Percentiles rank a stretch among this genome's conserved stretches.
Evolutionary conservation across 2,888 invertebrate genomes (phyloP).

Genomic region (Spodoptera littoralis): DNA sequence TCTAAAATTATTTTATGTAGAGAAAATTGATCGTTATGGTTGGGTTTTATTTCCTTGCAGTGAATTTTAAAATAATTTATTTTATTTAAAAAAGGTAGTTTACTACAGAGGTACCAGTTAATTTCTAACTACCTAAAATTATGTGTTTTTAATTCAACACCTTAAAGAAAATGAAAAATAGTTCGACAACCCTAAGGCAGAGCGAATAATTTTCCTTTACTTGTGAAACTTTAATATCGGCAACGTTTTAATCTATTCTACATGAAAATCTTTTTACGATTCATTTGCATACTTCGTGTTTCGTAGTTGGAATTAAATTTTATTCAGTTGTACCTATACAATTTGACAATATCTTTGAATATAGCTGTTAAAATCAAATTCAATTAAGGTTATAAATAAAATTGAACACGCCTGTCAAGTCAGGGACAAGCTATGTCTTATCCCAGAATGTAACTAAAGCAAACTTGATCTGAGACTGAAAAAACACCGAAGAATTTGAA

Average conservation of each 20-base stretch:
- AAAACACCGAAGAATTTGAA: no score
- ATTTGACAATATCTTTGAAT: conserved; percentile 28
- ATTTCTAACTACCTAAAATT: no score
- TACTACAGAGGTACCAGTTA: no score
- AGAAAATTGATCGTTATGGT: no score
- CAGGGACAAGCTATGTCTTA: no score
- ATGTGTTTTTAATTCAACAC: not conserved
- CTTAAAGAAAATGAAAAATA: not conserved
- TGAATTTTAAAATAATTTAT: no score
- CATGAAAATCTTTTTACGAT: conserved; percentile 59
- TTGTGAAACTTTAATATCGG: conserved; percentile 70
- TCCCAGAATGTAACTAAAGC: no score
- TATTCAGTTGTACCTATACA: conserved; percentile 37
- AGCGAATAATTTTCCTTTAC: conserved; percentile 73
- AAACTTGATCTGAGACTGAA: no score
- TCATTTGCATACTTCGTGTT: conserved; percentile 64
- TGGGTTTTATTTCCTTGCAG: no score
- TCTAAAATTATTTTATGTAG: no score
- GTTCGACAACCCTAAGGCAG: conserved; percentile 46
- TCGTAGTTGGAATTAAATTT: conserved; percentile 57
- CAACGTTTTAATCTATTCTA: conserved; percentile 62
- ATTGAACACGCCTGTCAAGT: no score
- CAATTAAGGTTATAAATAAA: not conserved
- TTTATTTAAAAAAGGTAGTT: no score
- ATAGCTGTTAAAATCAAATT: conserved; percentile 15